A percentile compares a stretch with the other conserved stretches of the same genome.
Conservation (phyloP, 2,888 invertebrate genomes). For the Ectropis crepuscularia region DNA sequence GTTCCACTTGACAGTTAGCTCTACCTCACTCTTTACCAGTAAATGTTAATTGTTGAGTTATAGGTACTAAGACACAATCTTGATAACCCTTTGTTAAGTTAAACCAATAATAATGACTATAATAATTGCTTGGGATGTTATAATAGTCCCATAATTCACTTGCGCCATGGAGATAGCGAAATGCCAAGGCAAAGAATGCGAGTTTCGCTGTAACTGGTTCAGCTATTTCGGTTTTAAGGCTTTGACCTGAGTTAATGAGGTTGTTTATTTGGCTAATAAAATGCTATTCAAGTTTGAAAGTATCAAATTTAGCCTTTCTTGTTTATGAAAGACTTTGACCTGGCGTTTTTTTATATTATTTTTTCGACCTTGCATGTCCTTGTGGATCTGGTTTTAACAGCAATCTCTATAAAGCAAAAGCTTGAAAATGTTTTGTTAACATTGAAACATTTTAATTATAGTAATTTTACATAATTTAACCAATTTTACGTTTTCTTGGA, state of each 20-base stretch:
- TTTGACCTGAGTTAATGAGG: slow-evolving; percentile 10
- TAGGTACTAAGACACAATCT: slow-evolving; percentile 32
- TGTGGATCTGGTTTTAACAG: not conserved
- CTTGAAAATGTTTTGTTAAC: no score
- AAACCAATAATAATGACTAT: slow-evolving; percentile 21
- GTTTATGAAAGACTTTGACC: slow-evolving; percentile 13
- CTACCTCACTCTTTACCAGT: slow-evolving; percentile 20
- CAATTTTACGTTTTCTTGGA: no score
- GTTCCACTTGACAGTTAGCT: slow-evolving; percentile 20
- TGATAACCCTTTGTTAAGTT: slow-evolving; percentile 30
- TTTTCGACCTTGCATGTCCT: slow-evolving; percentile 11
- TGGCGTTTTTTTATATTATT: not conserved
- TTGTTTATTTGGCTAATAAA: not conserved
- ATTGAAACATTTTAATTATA: no score
- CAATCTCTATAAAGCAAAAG: no score
- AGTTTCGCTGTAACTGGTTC: slow-evolving; percentile 2
- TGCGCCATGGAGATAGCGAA: slow-evolving; percentile 5
- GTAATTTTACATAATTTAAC: no score
- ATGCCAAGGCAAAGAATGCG: slow-evolving; percentile 1
- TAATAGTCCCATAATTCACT: slow-evolving; percentile 12
- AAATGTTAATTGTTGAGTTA: slow-evolving; percentile 34
- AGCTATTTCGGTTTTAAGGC: slow-evolving; percentile 8
- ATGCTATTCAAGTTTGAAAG: slow-evolving; percentile 5
- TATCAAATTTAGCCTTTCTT: not conserved
- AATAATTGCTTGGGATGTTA: slow-evolving; percentile 16